Base-by-base conservation (phyloP, 2,888 invertebrate genomes). In the Volucella bombylans region DNA sequence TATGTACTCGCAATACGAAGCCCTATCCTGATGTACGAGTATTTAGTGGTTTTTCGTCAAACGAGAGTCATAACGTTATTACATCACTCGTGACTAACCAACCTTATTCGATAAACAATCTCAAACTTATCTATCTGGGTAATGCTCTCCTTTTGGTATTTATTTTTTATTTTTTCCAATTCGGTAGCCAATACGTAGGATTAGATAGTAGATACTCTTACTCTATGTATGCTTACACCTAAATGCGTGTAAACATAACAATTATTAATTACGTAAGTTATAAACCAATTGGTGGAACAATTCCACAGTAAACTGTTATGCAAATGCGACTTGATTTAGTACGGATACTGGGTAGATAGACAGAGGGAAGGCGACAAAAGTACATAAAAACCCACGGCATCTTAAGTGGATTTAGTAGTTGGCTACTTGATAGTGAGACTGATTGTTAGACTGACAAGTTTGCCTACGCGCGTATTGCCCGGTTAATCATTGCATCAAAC, bases 201-300 rank as follows among this genome's bases (percentile, higher is more conserved):
- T 6, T 4, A 6, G 31, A 31, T 31, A 31, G 31, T 31, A 31
- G 6, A 10, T 14, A n/a, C 15, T 18, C 9, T 8, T 14, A n/a
- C 15, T 18, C 9, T 8, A n/a, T 23, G 12, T n/a, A 15, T 59
- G 59, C 59, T 41, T 14, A 65, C 15, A 50, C 39, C 64, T 50
- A 64, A 38, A 47, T 64, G 64, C 50, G 18, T 15, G 64, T 38
- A 14, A 64, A 50, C 39, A 64, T 11, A 50, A 64, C 49, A 49
- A 65, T 65, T 41, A 65, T 65, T 50, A 59, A 59, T 23, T 59
- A 59, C 18, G 43, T 59, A 59, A 59, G 23, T 59, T 59, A 59
- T 59, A 59, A 59, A 43, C 41, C 59, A 59, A 59, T 43, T 59
- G 45, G 59, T 15, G 59, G 18, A 43, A 43, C 59, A 59, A 43